Evolutionary conservation across 1,140 invertebrate genomes (phyloP).

Genomic region (Brachionus koreanus): DNA sequence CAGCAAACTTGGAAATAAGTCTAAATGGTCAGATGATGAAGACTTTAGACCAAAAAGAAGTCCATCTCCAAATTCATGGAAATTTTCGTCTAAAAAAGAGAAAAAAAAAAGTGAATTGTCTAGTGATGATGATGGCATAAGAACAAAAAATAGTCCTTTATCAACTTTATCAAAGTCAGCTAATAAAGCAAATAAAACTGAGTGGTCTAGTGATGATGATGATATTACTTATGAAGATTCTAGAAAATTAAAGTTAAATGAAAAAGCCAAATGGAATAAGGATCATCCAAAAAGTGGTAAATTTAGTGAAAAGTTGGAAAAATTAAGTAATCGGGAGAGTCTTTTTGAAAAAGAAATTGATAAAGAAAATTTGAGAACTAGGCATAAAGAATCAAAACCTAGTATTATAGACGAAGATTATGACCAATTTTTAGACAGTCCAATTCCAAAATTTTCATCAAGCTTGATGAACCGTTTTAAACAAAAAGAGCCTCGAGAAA

Average conservation of each 20-base stretch:
- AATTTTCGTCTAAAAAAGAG: not conserved
- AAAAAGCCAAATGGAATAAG: not conserved
- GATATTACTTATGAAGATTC: not conserved
- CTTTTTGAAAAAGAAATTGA: not conserved
- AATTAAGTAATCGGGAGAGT: not conserved
- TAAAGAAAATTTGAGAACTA: not conserved
- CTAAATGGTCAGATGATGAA: not conserved
- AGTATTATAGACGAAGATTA: not conserved
- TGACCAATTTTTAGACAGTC: not conserved
- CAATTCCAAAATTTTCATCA: conserved; percentile 2
- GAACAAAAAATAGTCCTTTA: not conserved
- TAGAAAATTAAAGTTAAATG: not conserved
- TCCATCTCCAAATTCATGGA: not conserved
- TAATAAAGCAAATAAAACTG: not conserved
- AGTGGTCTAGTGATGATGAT: not conserved
- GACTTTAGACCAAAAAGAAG: not conserved
- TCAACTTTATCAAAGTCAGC: not conserved
- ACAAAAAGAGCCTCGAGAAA: not conserved
- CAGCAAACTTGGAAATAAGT: not conserved
- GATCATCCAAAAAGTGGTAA: not conserved
- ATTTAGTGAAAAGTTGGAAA: not conserved
- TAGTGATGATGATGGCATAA: not conserved
- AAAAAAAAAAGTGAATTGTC: not conserved
- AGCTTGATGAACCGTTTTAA: not conserved
- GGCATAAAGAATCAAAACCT: not conserved